phyloP scores from a whole-genome alignment of 1,140 invertebrate genomes.

The Apis mellifera region Amel_HAv3.1 CM009940.2:7998501-7999000 shows the following conservation, averaged over 20 bases:
- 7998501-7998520: too few relatives aligned
- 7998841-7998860: constrained; percentile 31
- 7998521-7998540: not conserved
- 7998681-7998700: constrained; percentile 19
- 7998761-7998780: not conserved
- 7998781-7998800: constrained; percentile 13
- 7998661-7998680: not conserved
- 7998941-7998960: not conserved
- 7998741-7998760: constrained; percentile 38
- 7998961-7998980: not conserved
- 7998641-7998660: not conserved
- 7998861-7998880: constrained; percentile 20
- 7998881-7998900: not conserved
- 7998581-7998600: too few relatives aligned
- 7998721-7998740: not conserved
- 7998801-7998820: constrained; percentile 1
- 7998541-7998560: not conserved
- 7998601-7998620: too few relatives aligned
- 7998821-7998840: constrained; percentile 23
- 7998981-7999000: too few relatives aligned
- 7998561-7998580: too few relatives aligned
- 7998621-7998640: constrained; percentile 14
- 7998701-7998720: constrained; percentile 14
- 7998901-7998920: not conserved
- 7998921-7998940: not conserved